Base-by-base conservation (phyloP, 1,140 invertebrate species). In the Zelostemma sp. region DNA sequence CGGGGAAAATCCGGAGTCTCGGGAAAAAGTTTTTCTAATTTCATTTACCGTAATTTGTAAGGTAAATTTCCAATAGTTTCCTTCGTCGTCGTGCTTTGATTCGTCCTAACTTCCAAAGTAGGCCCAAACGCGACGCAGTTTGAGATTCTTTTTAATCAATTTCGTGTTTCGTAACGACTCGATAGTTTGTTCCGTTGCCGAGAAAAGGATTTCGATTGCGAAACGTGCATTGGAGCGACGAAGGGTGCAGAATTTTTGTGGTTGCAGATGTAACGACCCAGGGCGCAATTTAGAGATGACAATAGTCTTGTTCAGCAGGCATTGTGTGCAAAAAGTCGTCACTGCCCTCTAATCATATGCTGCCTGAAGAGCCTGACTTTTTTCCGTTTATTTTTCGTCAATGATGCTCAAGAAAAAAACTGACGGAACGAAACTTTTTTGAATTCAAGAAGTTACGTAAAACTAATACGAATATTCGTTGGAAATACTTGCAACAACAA, bases 31-130 rank as follows among this genome's bases (percentile, higher is more conserved):
- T 80, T 79, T 80, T 80, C 79, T 80, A 80, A 80, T 80, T 80
- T 80, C 79, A 80, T 80, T 80, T 79, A 77, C 79, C 75, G 70
- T 80, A 80, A 80, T 80, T 80, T 79, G 75, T 76, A 80, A 79
- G 77, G 75, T 79, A 80, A 80, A 78, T 80, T 80, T 80, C 76
- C 76, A 73, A 77, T 80, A 80, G 78, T 80, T 75, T 71, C 49
- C 59, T 64, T 40, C 59, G 64, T 40, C 65, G 70, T 35, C 56
- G 48, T 74, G 67, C 74, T 75, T 79, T 73, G 65, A 74, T 73
- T 75, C 75, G 73, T 72, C 71, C 63, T 71, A 75, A 78, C 69
- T 76, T 76, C 56, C 50, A 35, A 68, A 73, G 58, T 69, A 73
- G 65, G 70, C 65, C 54, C 60, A 60, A 71, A 35, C 11, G 2